These are phyloP conservation scores for Leptodirus hochenwartii DNA, from an alignment of 2,888 invertebrate species.

Conservation along the genomic window DNA sequence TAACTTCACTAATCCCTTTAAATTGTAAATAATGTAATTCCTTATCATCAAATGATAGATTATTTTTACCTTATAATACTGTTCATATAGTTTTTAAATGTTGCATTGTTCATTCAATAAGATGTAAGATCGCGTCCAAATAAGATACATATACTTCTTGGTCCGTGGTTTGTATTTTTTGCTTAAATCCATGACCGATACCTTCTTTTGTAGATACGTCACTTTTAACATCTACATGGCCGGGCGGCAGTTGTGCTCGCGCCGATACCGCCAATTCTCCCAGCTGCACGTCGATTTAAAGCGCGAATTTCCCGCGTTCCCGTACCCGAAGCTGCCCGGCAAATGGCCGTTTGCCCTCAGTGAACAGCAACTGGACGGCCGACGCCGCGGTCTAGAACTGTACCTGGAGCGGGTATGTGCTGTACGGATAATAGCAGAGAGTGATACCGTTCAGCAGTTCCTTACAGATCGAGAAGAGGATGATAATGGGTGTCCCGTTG, in stretches of 20 bases:
- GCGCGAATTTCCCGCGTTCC: slow-evolving; percentile 79
- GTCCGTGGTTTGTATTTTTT: too few relatives aligned
- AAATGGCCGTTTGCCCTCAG: slow-evolving; percentile 97
- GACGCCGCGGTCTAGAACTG: slow-evolving; percentile 87
- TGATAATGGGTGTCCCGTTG: slow-evolving; percentile 43
- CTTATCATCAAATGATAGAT: too few relatives aligned
- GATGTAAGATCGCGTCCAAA: too few relatives aligned
- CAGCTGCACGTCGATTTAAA: slow-evolving; percentile 74
- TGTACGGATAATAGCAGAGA: slow-evolving; percentile 92
- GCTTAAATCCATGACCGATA: too few relatives aligned
- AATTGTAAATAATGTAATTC: too few relatives aligned
- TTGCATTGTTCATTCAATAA: too few relatives aligned
- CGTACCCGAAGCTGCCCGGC: slow-evolving; percentile 93
- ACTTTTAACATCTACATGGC: slow-evolving; percentile 99
- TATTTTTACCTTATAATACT: too few relatives aligned
- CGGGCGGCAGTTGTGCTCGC: slow-evolving; percentile 88
- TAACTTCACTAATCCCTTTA: too few relatives aligned
- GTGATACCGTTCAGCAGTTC: slow-evolving; percentile 94
- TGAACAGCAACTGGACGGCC: slow-evolving; percentile 90
- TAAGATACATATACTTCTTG: too few relatives aligned
- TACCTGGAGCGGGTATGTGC: slow-evolving; percentile 98
- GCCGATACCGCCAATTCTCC: slow-evolving; percentile 90
- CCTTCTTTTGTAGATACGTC: too few relatives aligned
- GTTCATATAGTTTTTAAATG: too few relatives aligned
- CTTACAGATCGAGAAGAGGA: slow-evolving; percentile 83